Evolutionary conservation across 2,113 vertebrate species (phyloP).

Genomic region (Synodontis membranacea): DNA sequence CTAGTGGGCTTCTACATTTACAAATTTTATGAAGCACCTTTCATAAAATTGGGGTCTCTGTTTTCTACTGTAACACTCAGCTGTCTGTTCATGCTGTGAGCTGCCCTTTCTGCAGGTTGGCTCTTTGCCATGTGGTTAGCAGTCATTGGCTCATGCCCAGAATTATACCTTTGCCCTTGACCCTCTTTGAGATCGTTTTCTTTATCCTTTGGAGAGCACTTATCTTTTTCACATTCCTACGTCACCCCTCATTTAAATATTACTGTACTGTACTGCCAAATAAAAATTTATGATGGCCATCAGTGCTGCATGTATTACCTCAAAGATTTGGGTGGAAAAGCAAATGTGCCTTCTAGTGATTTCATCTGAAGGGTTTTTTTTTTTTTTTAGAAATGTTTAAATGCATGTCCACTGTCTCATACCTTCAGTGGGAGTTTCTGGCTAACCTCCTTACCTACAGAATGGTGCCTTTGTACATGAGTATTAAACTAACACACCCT

Average conservation of each 20-base stretch:
- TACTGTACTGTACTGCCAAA: slow-evolving; percentile 55
- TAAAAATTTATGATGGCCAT: slow-evolving; percentile 51
- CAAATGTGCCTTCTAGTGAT: slow-evolving; percentile 48
- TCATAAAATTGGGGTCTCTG: slow-evolving; percentile 60
- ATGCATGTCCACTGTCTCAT: slow-evolving; percentile 63
- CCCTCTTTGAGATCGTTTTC: neutral
- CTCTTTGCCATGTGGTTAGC: slow-evolving; percentile 17
- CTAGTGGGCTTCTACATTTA: slow-evolving; percentile 64
- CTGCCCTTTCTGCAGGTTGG: slow-evolving; percentile 32
- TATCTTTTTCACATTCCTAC: neutral
- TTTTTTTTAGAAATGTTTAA: slow-evolving; percentile 69
- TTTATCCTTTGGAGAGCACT: neutral
- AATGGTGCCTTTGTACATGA: slow-evolving; percentile 69
- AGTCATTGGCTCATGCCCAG: slow-evolving; percentile 3
- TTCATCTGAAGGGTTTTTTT: slow-evolving; percentile 54
- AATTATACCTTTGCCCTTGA: slow-evolving; percentile 1
- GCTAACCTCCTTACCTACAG: slow-evolving; percentile 54
- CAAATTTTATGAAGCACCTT: slow-evolving; percentile 71
- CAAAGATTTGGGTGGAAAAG: slow-evolving; percentile 26
- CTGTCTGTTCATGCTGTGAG: slow-evolving; percentile 46
- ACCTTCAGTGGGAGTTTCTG: slow-evolving; percentile 66
- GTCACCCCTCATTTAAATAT: slow-evolving; percentile 18
- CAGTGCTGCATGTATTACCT: neutral
- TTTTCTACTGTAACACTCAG: slow-evolving; percentile 48
- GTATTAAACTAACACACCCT: slow-evolving; percentile 50